Base-by-base conservation (phyloP, 1,140 invertebrate species). In the Microplitis demolitor region DNA sequence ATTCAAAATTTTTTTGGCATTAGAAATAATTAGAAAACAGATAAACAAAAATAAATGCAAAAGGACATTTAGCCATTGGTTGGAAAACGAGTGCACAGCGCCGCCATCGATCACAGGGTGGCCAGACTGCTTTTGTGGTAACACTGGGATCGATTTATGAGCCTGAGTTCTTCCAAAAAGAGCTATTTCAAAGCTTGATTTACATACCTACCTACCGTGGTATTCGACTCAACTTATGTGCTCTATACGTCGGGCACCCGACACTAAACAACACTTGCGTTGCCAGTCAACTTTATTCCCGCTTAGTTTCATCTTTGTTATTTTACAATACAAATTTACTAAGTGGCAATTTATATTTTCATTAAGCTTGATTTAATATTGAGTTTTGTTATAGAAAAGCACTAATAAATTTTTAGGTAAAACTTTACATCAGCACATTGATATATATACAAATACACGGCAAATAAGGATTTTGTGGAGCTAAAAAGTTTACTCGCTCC, bases 61-160 rank as follows among this genome's bases (percentile, higher is more conserved):
- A 64, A 60, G 39, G 62, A 66, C 50, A 58, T 35, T 50, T 71
- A 53, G 60, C 50, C 54, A 37, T 64, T 58, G 61, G 35, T 61
- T 39, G 51, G 37, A 50, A 58, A 45, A 39, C n/a, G 53, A 50
- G 39, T 45, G 66, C 58, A 39, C 67, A 72, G 14, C 60, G 67
- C 71, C 58, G 66, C 66, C 66, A 75, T 72, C 71, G 71, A 75
- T 72, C 74, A 69, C 66, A 33, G 14, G 51, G 53, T 68, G 63
- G 54, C 62, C 66, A 72, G 71, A 75, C 74, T 70, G 67, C 66
- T 73, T 76, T 71, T 51, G 67, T 53, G 71, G 66, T 63, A 72
- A 64, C 68, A 66, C 62, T 63, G 71, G 66, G 71, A 76, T 76
- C 74, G 74, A 76, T 76, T 76, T 76, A 76, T 37, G 71, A 76